phyloP scores from a whole-genome alignment of 1,140 invertebrate genomes.

The Ips typographus region DNA sequence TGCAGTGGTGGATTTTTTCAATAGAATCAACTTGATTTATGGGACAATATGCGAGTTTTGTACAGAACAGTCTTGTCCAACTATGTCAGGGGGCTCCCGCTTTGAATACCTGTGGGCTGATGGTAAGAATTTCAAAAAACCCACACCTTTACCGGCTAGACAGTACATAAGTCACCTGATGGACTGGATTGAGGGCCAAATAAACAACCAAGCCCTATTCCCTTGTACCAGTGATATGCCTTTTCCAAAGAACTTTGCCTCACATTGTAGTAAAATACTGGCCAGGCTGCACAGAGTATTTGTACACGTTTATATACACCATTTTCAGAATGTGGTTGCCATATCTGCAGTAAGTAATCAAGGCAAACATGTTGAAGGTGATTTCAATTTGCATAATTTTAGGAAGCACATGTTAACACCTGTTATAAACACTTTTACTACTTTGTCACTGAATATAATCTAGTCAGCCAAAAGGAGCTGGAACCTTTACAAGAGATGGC shows the following conservation, averaged over 20 bases:
- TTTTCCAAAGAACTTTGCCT: constrained; percentile 84
- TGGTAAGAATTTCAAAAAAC: constrained; percentile 80
- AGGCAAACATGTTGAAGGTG: neutral
- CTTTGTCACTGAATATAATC: constrained; percentile 87
- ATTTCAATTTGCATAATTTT: constrained; percentile 44
- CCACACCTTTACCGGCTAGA: constrained; percentile 82
- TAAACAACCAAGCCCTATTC: constrained; percentile 77
- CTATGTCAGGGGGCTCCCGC: constrained; percentile 85
- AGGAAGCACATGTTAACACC: constrained; percentile 95
- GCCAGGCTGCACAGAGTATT: constrained; percentile 91
- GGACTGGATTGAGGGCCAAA: constrained; percentile 94
- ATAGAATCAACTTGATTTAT: constrained; percentile 91
- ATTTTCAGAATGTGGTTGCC: constrained; percentile 87
- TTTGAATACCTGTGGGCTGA: constrained; percentile 96
- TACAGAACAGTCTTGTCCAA: constrained; percentile 82
- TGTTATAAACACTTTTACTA: constrained; percentile 98
- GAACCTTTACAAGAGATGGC: constrained; percentile 85
- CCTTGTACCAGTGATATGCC: constrained; percentile 70
- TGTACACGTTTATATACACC: constrained; percentile 97
- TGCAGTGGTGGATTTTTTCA: constrained; percentile 94
- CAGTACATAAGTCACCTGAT: constrained; percentile 87
- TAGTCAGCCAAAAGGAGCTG: constrained; percentile 83
- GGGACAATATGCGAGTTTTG: constrained; percentile 90
- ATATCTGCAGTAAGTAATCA: constrained; percentile 78
- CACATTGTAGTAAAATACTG: constrained; percentile 84